Percentiles rank a stretch among this genome's conserved stretches.
These are phyloP conservation scores for Lutjanus argentimaculatus DNA, from an alignment of 2,797 vertebrate genomes.

Conservation along the genomic window DNA sequence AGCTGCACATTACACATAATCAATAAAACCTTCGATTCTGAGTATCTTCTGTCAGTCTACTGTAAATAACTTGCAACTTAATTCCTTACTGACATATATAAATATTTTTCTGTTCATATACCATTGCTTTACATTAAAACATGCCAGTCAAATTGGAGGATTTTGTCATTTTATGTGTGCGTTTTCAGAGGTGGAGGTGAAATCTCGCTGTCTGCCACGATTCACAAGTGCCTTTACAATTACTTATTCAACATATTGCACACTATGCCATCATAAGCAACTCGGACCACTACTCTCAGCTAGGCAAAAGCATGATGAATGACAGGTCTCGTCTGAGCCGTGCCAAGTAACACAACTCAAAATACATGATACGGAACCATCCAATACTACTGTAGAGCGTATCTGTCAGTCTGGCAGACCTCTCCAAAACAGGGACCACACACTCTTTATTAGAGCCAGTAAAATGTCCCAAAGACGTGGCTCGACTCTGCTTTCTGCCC, in stretches of 20 bases:
- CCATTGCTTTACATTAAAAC: constrained; percentile 25
- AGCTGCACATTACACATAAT: constrained; percentile 45
- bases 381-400: constrained; percentile 81
- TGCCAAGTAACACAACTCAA: constrained; percentile 85
- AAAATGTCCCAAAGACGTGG: constrained; percentile 82
- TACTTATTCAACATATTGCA: constrained; percentile 58
- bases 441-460: constrained; percentile 84
- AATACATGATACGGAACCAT: constrained; percentile 85
- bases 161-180: constrained; percentile 47
- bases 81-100: constrained; percentile 46
- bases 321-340: constrained; percentile 61
- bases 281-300: constrained; percentile 57
- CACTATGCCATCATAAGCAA: constrained; percentile 75
- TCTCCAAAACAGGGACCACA: constrained; percentile 82
- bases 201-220: constrained; percentile 22
- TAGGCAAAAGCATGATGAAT: constrained; percentile 76
- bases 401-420: constrained; percentile 79
- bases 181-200: constrained; percentile 33
- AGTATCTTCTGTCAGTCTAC: constrained; percentile 17
- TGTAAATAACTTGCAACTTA: constrained; percentile 50
- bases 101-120: constrained; percentile 58
- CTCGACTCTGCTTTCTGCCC: constrained; percentile 75
- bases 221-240: constrained; percentile 58
- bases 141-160: constrained; percentile 30
- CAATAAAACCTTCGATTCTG: constrained; percentile 58